Conservation (phyloP, 1,140 invertebrate genomes). For the Drosophila bocqueti region DNA sequence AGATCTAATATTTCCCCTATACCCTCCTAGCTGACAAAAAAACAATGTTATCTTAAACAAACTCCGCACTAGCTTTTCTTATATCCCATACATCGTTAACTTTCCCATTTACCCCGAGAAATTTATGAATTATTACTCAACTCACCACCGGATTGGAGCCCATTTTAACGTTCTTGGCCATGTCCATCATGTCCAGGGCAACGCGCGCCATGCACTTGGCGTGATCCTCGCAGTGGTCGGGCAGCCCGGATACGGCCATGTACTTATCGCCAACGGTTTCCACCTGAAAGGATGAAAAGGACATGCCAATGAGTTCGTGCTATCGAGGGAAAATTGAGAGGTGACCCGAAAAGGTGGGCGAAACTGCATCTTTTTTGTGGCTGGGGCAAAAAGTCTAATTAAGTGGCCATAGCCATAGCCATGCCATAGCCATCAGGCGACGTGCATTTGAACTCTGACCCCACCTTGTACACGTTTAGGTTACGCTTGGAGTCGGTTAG, state of each 20-base stretch:
- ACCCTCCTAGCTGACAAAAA: no score
- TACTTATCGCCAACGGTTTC: conserved; percentile 99
- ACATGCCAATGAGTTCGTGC: conserved; percentile 18
- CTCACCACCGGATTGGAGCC: conserved; percentile 94
- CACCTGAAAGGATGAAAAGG: conserved; percentile 88
- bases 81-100: not conserved
- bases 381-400: conserved; percentile 59
- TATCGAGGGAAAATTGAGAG: conserved; percentile 46
- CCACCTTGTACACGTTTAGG: conserved; percentile 97
- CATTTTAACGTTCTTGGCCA: conserved; percentile 93
- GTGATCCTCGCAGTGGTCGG: conserved; percentile 95
- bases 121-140: conserved; percentile 30
- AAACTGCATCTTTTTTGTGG: conserved; percentile 42
- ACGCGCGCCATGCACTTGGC: conserved; percentile 96
- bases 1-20: not conserved
- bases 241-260: conserved; percentile 99
- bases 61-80: no score
- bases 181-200: conserved; percentile 98
- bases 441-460: conserved; percentile 45
- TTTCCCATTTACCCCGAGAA: not conserved
- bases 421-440: conserved; percentile 1
- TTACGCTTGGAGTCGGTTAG: conserved; percentile 96
- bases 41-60: not conserved
- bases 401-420: conserved; percentile 40
- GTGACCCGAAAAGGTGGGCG: conserved; percentile 37